These are phyloP conservation scores for Acanthosepion lycidas DNA, from an alignment of 2,888 invertebrate species.

Conservation along the genomic window DNA sequence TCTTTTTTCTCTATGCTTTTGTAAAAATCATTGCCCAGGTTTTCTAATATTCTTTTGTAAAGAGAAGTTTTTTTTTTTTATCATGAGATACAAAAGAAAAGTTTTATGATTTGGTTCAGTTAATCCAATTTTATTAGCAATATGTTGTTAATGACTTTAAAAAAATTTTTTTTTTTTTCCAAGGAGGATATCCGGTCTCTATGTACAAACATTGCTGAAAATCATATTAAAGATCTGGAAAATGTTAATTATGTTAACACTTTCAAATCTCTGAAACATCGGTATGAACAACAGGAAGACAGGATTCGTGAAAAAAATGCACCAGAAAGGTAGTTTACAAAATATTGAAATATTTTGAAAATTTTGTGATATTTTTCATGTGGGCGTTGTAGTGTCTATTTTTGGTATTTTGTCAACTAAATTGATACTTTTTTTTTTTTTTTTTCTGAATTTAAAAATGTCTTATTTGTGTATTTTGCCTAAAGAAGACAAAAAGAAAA, in stretches of 20 bases:
- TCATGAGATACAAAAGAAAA: too few relatives aligned
- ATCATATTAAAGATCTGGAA: conserved; percentile 94
- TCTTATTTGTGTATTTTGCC: not conserved
- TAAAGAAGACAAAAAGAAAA: too few relatives aligned
- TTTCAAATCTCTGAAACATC: conserved; percentile 89
- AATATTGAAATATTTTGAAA: not conserved
- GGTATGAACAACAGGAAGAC: conserved; percentile 73
- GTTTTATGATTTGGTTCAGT: too few relatives aligned
- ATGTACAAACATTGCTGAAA: conserved; percentile 92
- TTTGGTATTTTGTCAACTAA: not conserved
- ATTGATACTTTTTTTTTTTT: too few relatives aligned
- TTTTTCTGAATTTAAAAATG: too few relatives aligned
- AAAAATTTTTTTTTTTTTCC: conserved; percentile 71
- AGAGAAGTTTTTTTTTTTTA: too few relatives aligned
- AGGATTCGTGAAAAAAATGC: conserved; percentile 65
- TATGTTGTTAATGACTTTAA: not conserved
- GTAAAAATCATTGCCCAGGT: too few relatives aligned
- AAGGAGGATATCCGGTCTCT: conserved; percentile 77
- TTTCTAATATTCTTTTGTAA: too few relatives aligned
- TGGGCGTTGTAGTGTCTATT: not conserved
- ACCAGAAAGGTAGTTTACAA: conserved; percentile 58
- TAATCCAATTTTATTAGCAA: not conserved
- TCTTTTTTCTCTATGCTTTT: too few relatives aligned
- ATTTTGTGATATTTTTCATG: conserved; percentile 33
- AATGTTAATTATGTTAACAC: conserved; percentile 98